These are phyloP conservation scores for Calycopis cecrops DNA, from an alignment of 1,140 invertebrate genomes.

Conservation along the genomic window DNA sequence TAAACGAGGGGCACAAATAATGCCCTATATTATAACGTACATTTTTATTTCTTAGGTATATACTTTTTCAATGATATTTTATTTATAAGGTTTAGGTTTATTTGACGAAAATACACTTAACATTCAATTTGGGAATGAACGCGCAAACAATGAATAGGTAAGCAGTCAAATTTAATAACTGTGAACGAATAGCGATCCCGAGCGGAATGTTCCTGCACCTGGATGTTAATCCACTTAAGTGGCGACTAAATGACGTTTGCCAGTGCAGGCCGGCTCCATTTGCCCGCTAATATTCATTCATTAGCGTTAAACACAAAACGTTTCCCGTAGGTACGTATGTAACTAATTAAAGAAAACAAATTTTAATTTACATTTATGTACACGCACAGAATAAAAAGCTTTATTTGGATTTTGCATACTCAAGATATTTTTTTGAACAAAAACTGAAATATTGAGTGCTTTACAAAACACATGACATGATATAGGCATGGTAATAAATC, in stretches of 20 bases:
- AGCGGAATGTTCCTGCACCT: conserved; percentile 5
- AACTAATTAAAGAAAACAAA: neutral
- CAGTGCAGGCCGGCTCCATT: neutral
- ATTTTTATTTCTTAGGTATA: too few relatives aligned
- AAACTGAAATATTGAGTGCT: too few relatives aligned
- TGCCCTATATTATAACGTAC: too few relatives aligned
- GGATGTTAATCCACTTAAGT: conserved; percentile 9
- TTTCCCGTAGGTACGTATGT: neutral
- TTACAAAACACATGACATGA: too few relatives aligned
- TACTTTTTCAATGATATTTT: too few relatives aligned
- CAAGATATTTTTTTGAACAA: too few relatives aligned
- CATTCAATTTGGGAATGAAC: conserved; percentile 1
- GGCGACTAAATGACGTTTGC: conserved; percentile 11
- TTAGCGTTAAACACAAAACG: conserved; percentile 1
- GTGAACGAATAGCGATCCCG: conserved; percentile 1
- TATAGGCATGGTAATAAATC: too few relatives aligned
- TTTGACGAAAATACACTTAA: neutral
- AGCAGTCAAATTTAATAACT: conserved; percentile 11
- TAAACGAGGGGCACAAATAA: too few relatives aligned
- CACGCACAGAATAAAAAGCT: too few relatives aligned
- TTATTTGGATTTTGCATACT: too few relatives aligned
- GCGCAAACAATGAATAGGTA: neutral
- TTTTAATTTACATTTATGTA: too few relatives aligned
- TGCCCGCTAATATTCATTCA: conserved; percentile 5
- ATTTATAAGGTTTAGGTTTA: too few relatives aligned